Base-by-base conservation (phyloP, 2,888 invertebrate genomes). In the Acrobasis suavella region DNA sequence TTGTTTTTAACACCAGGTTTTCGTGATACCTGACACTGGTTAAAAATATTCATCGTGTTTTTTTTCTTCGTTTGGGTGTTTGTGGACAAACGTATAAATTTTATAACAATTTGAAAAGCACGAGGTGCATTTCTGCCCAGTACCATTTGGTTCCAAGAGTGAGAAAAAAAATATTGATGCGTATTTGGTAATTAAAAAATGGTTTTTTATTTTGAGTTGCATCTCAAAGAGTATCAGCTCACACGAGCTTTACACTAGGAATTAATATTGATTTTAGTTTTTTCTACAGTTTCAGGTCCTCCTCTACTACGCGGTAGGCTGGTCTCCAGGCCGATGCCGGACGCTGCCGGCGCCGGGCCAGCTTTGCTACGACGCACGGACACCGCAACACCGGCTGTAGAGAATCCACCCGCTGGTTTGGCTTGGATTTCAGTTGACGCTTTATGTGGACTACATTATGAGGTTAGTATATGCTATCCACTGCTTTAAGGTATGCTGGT, bases 361-460 rank as follows among this genome's bases (percentile, higher is more conserved):
- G 94, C 95, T 60, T 87, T 95, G 46, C 85, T 97, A 22, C 94
- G 95, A 70, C 92, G 94, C 16, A 91, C 93, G 0, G 94, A 94
- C 64, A 86, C 89, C 8, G 89, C 91, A 0, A 82, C 93, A 32
- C 92, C 94, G 0, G 89, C 93, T 0, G 89, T 93, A 0, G 74
- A 77, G 9, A 80, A 78, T 0, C 80, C 83, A 0, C 91, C 94
- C 0, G 95, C 95, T 22, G 97, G 96, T 1, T 93, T 97, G 67
- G 96, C 96, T n/a, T 97, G 97, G 97, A 86, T 96, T 9, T 94
- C 95, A 0, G 95, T 97, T 0, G 97, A 97, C 78, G 93, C 94
- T 8, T 94, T 97, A 58, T 97, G 97, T 76, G 95, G 95, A 74
- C 85, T 97, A 17, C 96, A 97, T 79, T 97, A 97, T 77, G 97